Conservation (phyloP, 2,113 vertebrate species). For the Acinonyx jubatus region DNA sequence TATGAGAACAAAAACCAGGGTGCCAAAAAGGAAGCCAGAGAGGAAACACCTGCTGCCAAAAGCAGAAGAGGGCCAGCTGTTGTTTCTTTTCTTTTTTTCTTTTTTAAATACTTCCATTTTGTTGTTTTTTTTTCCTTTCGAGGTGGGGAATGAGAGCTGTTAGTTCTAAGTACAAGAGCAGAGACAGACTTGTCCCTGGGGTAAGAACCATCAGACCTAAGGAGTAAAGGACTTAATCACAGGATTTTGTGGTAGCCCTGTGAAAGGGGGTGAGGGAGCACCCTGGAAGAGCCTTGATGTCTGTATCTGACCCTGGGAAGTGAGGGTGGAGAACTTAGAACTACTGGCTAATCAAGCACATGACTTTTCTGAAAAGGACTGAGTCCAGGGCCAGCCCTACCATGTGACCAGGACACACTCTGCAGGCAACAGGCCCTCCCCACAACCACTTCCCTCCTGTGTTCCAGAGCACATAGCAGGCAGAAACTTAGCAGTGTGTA, state of each 20-base stretch:
- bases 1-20: neutral
- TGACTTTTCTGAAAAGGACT: neutral
- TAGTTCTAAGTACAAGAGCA: neutral
- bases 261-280: neutral
- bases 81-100: neutral
- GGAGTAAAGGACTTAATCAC: neutral
- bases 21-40: neutral
- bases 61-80: neutral
- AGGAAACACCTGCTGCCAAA: slow-evolving; percentile 63
- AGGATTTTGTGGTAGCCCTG: neutral
- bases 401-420: neutral
- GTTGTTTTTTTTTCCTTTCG: neutral
- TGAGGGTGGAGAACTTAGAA: neutral
- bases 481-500: neutral
- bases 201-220: neutral
- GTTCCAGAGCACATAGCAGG: neutral
- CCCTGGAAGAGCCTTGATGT: neutral
- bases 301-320: neutral
- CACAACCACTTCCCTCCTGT: neutral
- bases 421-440: neutral
- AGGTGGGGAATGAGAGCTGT: neutral
- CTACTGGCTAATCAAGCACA: neutral
- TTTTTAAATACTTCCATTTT: neutral
- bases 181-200: neutral
- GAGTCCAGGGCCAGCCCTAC: neutral